Evolutionary conservation across 2,797 vertebrate genomes (phyloP), one percentile per base, ranked within the genome.

Genomic region (Megaceryle alcyon): DNA sequence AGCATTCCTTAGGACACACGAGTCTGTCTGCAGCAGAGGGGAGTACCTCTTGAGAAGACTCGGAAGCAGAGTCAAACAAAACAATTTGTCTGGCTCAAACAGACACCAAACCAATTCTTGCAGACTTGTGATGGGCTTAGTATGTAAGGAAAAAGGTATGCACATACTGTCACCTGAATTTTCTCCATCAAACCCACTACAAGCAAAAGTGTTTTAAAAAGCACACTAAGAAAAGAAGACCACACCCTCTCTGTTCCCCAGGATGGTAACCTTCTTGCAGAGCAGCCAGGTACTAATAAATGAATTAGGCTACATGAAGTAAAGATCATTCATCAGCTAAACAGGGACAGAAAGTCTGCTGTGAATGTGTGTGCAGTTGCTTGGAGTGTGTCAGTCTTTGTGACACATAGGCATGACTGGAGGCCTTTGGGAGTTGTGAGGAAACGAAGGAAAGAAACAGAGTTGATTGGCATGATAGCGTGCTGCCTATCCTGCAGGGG

Each of bases 401-500:
- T 82, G 94, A 61, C 76, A 93, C 59, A 19, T 1, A 5, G 64
- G 26, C 35, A 51, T 13, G 44, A 39, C 44, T 79, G 78, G 61
- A 85, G 56, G 56, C 35, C 86, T 60, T 41, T 82, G 90, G 77
- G 77, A 91, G 46, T 48, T 3, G 28, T 29, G 35, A 90, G 31
- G 69, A 65, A 22, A 75, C 66, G 46, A 25, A 69, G 49, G 35
- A 73, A 60, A 69, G 25, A 35, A 92, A 37, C 33, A n/a, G 81
- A 41, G 57, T 14, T 12, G 65, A 71, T n/a, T 19, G 56, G 48
- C 75, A 86, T 0, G 0, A 60, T 22, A 49, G 72, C 0, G 3
- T 37, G 14, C 39, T 70, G 80, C 26, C 68, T 19, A 3, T 72
- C 77, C 64, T 87, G 69, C 56, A 63, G n/a, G 66, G 37, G 60